These are phyloP conservation scores for Callithrix jacchus DNA, from an alignment of 2,113 vertebrate genomes.

Conservation along the genomic window DNA sequence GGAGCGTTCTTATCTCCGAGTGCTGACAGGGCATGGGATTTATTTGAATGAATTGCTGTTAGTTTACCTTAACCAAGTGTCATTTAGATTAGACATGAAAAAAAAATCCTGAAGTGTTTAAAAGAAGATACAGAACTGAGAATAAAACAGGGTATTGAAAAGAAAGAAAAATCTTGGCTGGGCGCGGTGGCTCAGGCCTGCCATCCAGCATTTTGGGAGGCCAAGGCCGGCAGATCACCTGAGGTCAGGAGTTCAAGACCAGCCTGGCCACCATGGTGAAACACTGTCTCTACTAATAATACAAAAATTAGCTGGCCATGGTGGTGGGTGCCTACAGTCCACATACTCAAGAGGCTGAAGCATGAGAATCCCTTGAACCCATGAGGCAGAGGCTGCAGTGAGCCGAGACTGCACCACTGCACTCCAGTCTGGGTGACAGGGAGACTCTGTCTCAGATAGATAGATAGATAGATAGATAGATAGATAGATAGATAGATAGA, in stretches of 20 bases:
- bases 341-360: not conserved
- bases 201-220: not conserved
- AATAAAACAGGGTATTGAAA: not conserved
- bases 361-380: too few species aligned
- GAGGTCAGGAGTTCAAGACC: not conserved
- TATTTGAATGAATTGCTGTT: not conserved
- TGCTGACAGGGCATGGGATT: fast-evolving
- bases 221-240: not conserved
- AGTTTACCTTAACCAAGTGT: not conserved
- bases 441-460: not conserved
- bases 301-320: not conserved
- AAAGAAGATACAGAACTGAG: not conserved
- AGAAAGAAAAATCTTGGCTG: not conserved
- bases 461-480: too few species aligned
- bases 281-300: not conserved
- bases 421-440: not conserved
- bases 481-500: too few species aligned
- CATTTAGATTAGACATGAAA: slow-evolving; percentile 29
- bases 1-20: slow-evolving; percentile 24
- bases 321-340: not conserved
- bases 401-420: not conserved
- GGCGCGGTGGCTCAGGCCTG: not conserved
- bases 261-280: not conserved
- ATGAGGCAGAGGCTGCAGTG: too few species aligned
- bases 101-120: not conserved